Percentiles rank a stretch among this genome's conserved stretches.
Evolutionary conservation across 1,140 invertebrate species (phyloP).

Genomic region (Aradophagus sp.): DNA sequence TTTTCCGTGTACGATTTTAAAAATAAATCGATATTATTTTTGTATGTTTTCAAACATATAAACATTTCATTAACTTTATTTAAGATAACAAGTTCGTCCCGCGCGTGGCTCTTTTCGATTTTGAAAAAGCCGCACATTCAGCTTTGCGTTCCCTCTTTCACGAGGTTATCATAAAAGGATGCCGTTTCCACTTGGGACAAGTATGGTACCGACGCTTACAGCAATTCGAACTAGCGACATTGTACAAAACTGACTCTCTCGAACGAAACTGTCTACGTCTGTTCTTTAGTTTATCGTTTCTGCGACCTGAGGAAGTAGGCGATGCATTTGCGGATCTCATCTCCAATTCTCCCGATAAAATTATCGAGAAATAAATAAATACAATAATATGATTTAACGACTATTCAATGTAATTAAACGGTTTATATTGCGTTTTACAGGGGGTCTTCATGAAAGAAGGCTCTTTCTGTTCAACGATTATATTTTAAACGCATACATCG

Average conservation of each 20-base stretch:
- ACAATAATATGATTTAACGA: too few species aligned
- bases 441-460: too few species aligned
- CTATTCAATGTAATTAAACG: too few species aligned
- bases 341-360: background rate
- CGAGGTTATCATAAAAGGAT: conserved; percentile 2
- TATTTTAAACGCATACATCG: background rate
- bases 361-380: too few species aligned
- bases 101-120: too few species aligned
- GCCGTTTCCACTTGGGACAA: conserved; percentile 8
- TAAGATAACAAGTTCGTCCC: too few species aligned
- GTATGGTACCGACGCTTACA: background rate
- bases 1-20: too few species aligned
- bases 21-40: too few species aligned
- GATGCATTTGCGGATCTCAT: conserved; percentile 5
- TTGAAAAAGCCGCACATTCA: conserved; percentile 10
- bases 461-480: conserved; percentile 1
- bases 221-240: background rate
- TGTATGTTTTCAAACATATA: too few species aligned
- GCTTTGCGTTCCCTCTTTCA: conserved; percentile 1
- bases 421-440: too few species aligned
- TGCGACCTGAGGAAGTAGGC: background rate
- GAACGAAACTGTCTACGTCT: background rate
- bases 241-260: background rate
- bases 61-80: too few species aligned
- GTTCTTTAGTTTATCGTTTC: conserved; percentile 2